Conservation (phyloP, 2,888 invertebrate genomes). For the Sinohyriopsis cumingii region DNA sequence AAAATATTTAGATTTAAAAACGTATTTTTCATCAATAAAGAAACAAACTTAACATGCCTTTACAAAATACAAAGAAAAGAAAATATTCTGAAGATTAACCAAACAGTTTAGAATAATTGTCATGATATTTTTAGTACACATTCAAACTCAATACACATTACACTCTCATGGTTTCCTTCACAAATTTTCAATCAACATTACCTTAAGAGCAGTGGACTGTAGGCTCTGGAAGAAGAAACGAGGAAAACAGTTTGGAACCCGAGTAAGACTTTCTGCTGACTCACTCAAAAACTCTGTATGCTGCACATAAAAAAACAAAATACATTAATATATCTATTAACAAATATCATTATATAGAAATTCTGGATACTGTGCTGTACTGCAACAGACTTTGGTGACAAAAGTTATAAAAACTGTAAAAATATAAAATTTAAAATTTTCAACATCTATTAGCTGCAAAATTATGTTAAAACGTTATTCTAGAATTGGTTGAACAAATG, state of each 20-base stretch:
- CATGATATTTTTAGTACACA: too few species aligned
- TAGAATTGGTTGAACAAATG: too few species aligned
- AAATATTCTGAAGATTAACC: too few species aligned
- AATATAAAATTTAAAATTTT: not conserved
- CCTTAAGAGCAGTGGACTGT: slow-evolving; percentile 86
- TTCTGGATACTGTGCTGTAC: not conserved
- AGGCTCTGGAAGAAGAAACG: slow-evolving; percentile 88
- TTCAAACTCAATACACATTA: too few species aligned
- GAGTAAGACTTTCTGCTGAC: slow-evolving; percentile 75
- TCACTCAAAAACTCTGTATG: slow-evolving; percentile 70
- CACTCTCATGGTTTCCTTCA: too few species aligned
- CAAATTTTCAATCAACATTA: slow-evolving; percentile 40
- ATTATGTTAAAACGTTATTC: too few species aligned
- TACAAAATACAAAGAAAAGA: not conserved
- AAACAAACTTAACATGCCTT: not conserved
- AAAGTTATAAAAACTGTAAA: too few species aligned
- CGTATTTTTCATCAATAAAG: not conserved
- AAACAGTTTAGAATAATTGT: too few species aligned
- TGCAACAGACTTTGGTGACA: not conserved
- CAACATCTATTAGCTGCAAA: not conserved
- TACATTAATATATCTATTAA: not conserved
- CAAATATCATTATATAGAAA: not conserved
- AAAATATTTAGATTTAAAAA: not conserved
- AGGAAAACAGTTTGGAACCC: slow-evolving; percentile 81
- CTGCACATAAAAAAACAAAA: slow-evolving; percentile 37